Conservation (phyloP, 2,797 vertebrate species). For the Nyctalus aviator region DNA sequence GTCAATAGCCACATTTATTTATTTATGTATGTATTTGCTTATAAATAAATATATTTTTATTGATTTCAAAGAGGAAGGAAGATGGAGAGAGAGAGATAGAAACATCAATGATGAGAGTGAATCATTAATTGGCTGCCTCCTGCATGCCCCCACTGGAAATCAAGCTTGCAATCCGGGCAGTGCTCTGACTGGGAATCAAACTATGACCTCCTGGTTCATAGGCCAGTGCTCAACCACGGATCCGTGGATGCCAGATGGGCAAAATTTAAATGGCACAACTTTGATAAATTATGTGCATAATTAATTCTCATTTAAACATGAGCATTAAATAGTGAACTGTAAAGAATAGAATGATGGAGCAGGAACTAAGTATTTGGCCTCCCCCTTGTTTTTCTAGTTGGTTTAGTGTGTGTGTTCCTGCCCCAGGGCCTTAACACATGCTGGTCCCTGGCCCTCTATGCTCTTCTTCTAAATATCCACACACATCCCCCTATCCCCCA, state of each 20-base stretch:
- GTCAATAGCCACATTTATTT: not conserved
- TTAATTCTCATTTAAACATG: not conserved
- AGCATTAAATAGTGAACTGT: not conserved
- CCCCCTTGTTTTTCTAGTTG: not conserved
- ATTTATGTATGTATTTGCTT: too few species aligned
- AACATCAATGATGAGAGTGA: too few species aligned
- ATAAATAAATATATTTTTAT: too few species aligned
- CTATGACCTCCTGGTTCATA: too few species aligned
- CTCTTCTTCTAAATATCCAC: not conserved
- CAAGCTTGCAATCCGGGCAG: too few species aligned
- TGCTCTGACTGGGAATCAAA: too few species aligned
- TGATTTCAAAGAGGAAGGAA: too few species aligned
- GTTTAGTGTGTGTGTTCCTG: not conserved
- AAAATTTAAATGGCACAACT: not conserved
- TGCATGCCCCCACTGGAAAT: too few species aligned
- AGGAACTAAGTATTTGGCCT: not conserved
- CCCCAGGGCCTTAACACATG: not conserved
- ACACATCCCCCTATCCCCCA: not conserved
- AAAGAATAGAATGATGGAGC: not conserved
- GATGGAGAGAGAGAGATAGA: too few species aligned
- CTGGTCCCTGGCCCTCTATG: not conserved
- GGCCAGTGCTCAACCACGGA: too few species aligned
- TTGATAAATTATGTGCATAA: not conserved
- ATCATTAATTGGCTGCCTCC: too few species aligned
- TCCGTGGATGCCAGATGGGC: too few species aligned